phyloP scores from a whole-genome alignment of 1,140 invertebrate species.

The Euura lappo region DNA sequence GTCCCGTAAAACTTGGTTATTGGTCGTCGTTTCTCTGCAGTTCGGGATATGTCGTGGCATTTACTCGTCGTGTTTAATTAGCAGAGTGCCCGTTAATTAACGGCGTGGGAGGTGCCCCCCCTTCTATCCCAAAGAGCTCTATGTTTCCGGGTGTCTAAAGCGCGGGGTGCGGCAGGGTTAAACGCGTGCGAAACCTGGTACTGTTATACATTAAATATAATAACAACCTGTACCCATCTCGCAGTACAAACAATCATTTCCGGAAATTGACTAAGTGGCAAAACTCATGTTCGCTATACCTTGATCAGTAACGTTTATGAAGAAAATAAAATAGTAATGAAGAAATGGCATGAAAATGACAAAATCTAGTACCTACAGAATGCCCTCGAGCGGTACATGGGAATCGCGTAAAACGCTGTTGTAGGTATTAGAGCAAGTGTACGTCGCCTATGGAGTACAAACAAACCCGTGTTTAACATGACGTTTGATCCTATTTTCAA shows the following conservation, averaged over 20 bases:
- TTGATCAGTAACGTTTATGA: too few species aligned
- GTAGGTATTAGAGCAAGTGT: too few species aligned
- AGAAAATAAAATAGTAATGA: too few species aligned
- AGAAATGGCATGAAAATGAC: too few species aligned
- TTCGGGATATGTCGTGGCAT: not conserved
- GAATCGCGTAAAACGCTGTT: too few species aligned
- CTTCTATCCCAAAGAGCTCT: not conserved
- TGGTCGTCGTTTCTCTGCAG: too few species aligned
- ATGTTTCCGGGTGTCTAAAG: not conserved
- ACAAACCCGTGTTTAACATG: not conserved
- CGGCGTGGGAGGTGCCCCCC: not conserved
- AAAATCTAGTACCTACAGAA: too few species aligned
- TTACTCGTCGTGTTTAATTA: slow-evolving; percentile 2
- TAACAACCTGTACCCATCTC: not conserved
- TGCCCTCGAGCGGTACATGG: too few species aligned
- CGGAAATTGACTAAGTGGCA: too few species aligned
- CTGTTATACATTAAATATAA: not conserved
- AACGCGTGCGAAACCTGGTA: not conserved
- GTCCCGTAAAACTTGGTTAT: too few species aligned
- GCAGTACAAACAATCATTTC: too few species aligned
- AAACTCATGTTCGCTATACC: too few species aligned
- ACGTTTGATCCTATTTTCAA: not conserved
- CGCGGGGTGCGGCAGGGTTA: not conserved
- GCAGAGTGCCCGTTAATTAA: not conserved
- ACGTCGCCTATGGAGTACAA: not conserved